These are phyloP conservation scores for Tachina grossa DNA, from an alignment of 2,888 invertebrate genomes.

Conservation along the genomic window DNA sequence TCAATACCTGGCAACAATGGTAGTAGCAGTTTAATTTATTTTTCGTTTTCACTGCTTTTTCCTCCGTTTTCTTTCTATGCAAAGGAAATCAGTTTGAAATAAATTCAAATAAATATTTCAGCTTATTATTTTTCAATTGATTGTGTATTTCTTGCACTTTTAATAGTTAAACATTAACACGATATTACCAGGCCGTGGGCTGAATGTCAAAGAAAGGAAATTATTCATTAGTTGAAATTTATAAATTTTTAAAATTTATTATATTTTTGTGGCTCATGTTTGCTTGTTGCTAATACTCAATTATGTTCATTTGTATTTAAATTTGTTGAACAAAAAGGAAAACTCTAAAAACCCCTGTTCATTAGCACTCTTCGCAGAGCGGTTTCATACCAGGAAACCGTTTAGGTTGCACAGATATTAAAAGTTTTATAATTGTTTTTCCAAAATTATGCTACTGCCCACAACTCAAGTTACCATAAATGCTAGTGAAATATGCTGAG, in stretches of 20 bases:
- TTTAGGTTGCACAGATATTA: no score
- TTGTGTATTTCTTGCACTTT: background rate
- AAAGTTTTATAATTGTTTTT: no score
- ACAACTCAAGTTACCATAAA: no score
- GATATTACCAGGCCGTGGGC: conserved; percentile 43
- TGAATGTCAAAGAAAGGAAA: conserved; percentile 39
- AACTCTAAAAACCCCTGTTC: no score
- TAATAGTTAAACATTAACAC: conserved; percentile 59
- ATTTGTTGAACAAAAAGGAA: background rate
- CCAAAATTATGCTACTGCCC: no score
- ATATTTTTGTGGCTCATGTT: background rate
- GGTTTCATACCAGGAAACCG: no score
- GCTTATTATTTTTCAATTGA: conserved; percentile 17
- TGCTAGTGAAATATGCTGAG: no score
- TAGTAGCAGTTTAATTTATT: conserved; percentile 54
- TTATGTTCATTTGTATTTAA: conserved; percentile 11
- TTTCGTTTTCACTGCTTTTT: background rate
- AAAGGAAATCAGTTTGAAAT: conserved; percentile 58
- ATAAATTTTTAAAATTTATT: conserved; percentile 52
- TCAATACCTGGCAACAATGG: conserved; percentile 27
- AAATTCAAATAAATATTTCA: background rate
- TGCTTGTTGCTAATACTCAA: background rate
- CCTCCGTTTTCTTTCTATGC: no score
- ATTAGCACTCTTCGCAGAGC: no score
- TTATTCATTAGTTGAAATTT: conserved; percentile 37